Percentiles rank a stretch among this genome's conserved stretches.
Evolutionary conservation across 2,797 vertebrate species (phyloP).

Genomic region (Parauchenoglanis punctatus): DNA sequence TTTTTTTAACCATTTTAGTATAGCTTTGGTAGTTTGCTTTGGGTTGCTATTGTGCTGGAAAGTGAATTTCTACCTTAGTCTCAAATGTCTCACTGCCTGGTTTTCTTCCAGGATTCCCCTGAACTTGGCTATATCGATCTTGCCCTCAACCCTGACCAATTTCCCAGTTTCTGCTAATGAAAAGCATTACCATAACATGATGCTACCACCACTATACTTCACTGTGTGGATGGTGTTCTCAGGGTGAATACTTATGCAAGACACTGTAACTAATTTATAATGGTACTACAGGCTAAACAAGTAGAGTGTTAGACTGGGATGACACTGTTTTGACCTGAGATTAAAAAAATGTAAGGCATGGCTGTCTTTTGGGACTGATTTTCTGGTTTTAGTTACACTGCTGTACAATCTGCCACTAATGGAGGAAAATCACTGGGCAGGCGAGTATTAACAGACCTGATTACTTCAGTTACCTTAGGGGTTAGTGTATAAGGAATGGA

Average conservation of each 20-base stretch:
- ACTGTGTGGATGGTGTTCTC: background rate
- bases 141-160: background rate
- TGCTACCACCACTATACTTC: background rate
- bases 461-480: background rate
- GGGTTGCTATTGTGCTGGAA: background rate
- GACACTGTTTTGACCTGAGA: no score
- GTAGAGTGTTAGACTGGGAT: no score
- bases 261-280: background rate
- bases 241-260: background rate
- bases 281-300: background rate
- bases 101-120: background rate
- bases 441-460: background rate
- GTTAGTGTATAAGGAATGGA: background rate
- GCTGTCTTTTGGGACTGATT: background rate
- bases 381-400: background rate
- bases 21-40: background rate
- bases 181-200: background rate
- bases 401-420: background rate
- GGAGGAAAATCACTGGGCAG: background rate
- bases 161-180: background rate
- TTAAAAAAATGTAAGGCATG: no score
- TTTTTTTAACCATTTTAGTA: background rate
- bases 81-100: background rate
- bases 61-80: background rate
- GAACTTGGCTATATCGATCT: background rate